Evolutionary conservation across 2,797 vertebrate species (phyloP), one percentile per base, ranked within the genome.

Genomic region (Melanotaenia parkinsoni): DNA sequence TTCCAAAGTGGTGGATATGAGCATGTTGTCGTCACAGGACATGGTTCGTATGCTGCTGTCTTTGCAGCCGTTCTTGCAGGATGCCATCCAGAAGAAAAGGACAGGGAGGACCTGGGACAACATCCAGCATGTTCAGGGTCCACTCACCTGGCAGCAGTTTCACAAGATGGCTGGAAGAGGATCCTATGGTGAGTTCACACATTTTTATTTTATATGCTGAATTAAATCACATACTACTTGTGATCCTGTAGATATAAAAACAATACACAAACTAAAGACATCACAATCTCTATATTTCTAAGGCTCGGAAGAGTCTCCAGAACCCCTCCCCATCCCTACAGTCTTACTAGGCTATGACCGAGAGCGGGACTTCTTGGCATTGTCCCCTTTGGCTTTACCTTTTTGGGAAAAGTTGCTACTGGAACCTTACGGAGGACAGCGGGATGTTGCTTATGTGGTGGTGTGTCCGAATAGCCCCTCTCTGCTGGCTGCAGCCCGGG

Each of bases 81-180:
- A 99, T 0, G 98, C 98, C 65, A 99, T 99, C 88, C 98, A 99
- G 89, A 99, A 99, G 92, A 99, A 99, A 87, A 93, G 97, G 79
- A 97, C 97, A 0, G 98, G 97, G 33, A 93, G 98, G 92, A 98
- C 98, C 61, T 99, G 98, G 98, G 98, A 99, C 83, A 99, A 99
- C 74, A 99, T 99, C 88, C 98, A 99, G 91, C 98, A 99, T 0
- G 98, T 99, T 69, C 98, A 99, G 93, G 98, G 98, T 13, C 98
- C 98, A 0, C 97, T 99, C 79, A 99, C 98, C 62, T 99, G 98
- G 98, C 98, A 99, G 92, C 98, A 99, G 66, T 99, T 99, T 93
- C 98, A 99, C 76, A 99, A 99, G 81, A 99, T 98, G 97, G 98
- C 98, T 1, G 98, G 98, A 24, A 94, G 98, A 60, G 98, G 98